phyloP scores from a whole-genome alignment of 92 coral and sea anemone species.

The Parazoanthus darwini region DNA sequence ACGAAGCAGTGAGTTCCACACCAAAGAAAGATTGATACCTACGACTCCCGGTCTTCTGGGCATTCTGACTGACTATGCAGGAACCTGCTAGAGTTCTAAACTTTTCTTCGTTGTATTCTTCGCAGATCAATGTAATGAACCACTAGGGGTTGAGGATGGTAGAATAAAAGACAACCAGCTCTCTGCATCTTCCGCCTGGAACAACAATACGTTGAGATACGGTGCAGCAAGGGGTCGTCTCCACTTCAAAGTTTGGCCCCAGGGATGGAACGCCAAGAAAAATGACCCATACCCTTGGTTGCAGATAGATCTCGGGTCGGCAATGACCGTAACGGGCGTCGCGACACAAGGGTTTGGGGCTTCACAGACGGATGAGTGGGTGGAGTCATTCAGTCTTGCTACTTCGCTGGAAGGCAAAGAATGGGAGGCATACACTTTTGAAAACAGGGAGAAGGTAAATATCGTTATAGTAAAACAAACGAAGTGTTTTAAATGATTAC shows the following conservation, averaged over 20 bases:
- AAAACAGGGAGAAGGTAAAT: slow-evolving; percentile 62
- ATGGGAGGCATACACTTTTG: slow-evolving; percentile 63
- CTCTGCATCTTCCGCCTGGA: slow-evolving; percentile 77
- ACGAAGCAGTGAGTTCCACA: too few relatives aligned
- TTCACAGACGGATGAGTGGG: slow-evolving; percentile 64
- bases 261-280: slow-evolving; percentile 79
- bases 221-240: slow-evolving; percentile 83
- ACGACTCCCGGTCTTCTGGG: not conserved
- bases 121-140: slow-evolving; percentile 63
- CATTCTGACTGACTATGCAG: not conserved
- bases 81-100: not conserved
- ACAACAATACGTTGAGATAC: slow-evolving; percentile 51
- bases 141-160: slow-evolving; percentile 75
- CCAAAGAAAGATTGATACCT: too few relatives aligned
- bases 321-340: slow-evolving; percentile 64
- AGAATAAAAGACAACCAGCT: slow-evolving; percentile 61
- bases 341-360: slow-evolving; percentile 86
- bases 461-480: too few relatives aligned
- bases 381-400: slow-evolving; percentile 67
- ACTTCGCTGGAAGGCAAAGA: slow-evolving; percentile 63
- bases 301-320: slow-evolving; percentile 60
- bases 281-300: slow-evolving; percentile 79
- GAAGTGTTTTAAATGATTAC: not conserved
- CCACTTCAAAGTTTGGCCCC: slow-evolving; percentile 71
- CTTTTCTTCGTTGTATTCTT: not conserved